Conservation (phyloP, 2,113 vertebrate genomes). For the Cervus canadensis region DNA sequence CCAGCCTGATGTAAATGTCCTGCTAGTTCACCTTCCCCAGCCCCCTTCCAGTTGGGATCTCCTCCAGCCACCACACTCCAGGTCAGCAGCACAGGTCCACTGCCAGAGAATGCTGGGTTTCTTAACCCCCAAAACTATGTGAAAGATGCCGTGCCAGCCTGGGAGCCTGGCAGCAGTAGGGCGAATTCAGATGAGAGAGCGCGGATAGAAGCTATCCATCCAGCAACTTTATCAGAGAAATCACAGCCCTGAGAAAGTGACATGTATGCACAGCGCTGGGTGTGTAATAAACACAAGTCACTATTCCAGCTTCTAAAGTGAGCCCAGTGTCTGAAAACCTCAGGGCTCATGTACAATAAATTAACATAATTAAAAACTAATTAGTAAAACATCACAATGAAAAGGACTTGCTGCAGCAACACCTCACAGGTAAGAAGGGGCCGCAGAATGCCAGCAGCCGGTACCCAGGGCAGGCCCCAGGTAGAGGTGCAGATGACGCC, state of each 20-base stretch:
- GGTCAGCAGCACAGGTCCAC: neutral
- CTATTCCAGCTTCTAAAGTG: conserved; percentile 59
- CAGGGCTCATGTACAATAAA: conserved; percentile 75
- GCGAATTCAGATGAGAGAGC: neutral
- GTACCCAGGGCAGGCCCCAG: neutral
- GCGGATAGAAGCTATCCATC: neutral
- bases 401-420: conserved; percentile 59
- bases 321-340: conserved; percentile 70
- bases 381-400: conserved; percentile 75
- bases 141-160: neutral
- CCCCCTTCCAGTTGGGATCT: neutral
- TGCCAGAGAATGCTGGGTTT: neutral
- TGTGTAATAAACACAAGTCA: conserved; percentile 51
- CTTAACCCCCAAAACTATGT: neutral
- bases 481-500: neutral
- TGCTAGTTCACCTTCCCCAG: neutral
- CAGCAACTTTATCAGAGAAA: neutral
- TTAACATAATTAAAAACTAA: conserved; percentile 78
- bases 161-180: neutral
- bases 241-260: neutral
- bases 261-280: neutral
- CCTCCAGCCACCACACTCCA: neutral
- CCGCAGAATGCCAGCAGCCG: neutral
- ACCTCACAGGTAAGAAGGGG: conserved; percentile 69
- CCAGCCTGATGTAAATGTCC: neutral